Evolutionary conservation across 2,888 invertebrate species (phyloP), one percentile per base, ranked within the genome.

Genomic region (Drosophila lutescens): DNA sequence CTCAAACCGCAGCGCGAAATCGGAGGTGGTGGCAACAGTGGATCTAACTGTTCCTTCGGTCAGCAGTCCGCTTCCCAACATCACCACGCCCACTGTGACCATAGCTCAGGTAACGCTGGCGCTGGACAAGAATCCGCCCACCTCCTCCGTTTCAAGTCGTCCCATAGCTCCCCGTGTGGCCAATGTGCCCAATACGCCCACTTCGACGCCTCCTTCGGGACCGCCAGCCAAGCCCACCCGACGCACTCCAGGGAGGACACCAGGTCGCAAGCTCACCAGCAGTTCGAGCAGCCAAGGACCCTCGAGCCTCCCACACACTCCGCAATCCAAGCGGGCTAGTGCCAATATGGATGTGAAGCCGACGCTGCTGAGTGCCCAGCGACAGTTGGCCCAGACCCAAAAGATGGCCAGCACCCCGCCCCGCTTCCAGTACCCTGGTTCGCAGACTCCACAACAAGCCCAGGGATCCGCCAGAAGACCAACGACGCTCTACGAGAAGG

Each of bases 201-300:
- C 47, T 26, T 46, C 59, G 2, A 41, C 65, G 13, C 12, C 72
- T 1, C 20, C 20, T 3, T 1, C 47, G 15, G 55, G 65, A 0
- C 75, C 84, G 1, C 84, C 85, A 0, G 89, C 88, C 96, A 90
- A 95, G 96, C 93, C 97, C 96, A 93, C 95, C 94, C 90, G 96
- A 96, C 82, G 97, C 97, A 72, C 72, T 13, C 79, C 85, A 17
- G 83, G 76, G 13, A 79, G 82, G 49, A 85, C 72, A 8, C 79
- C 85, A 30, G 83, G 78, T 10, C 86, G 82, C 47, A 85, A 87
- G 50, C 26, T 36, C 8, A 7, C 67, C 8, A 32, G 20, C 1
- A 26, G 23, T n/a, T n/a, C 46, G 26, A n/a, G 26, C 26, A 23
- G 46, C 26, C 46, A 40, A 38, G 65, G 43, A 40, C 0, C 79